Conservation (phyloP, 1,140 invertebrate species). For the Sycophila sp. region DNA sequence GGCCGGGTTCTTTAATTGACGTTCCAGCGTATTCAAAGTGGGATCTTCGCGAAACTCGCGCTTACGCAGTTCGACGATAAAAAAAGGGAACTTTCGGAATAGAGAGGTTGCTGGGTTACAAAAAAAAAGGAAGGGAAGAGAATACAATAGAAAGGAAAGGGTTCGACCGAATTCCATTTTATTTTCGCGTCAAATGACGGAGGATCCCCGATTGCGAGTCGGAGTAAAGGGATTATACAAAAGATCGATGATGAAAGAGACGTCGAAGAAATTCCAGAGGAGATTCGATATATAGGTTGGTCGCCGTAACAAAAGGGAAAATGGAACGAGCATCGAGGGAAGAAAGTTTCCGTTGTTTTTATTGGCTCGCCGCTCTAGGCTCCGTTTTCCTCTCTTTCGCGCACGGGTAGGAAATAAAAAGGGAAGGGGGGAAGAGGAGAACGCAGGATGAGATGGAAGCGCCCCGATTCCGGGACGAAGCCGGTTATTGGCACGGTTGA, state of each 20-base stretch:
- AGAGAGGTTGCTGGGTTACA: too few relatives aligned
- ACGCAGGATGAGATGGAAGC: constrained; percentile 25
- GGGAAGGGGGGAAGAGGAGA: not conserved
- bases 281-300: constrained; percentile 28
- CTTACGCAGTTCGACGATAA: too few relatives aligned
- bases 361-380: constrained; percentile 40
- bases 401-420: not conserved
- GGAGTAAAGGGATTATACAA: constrained; percentile 20
- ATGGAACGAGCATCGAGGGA: constrained; percentile 35
- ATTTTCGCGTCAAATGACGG: not conserved
- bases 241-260: constrained; percentile 23
- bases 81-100: too few relatives aligned
- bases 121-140: not conserved
- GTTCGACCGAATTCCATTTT: too few relatives aligned
- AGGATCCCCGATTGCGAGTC: not conserved
- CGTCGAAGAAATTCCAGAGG: constrained; percentile 6
- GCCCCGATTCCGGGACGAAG: constrained; percentile 29
- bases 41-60: too few relatives aligned
- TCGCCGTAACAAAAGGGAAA: constrained; percentile 27
- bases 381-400: not conserved
- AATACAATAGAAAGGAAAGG: too few relatives aligned
- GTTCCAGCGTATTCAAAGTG: too few relatives aligned
- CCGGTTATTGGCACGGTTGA: constrained; percentile 48
- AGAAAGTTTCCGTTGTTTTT: constrained; percentile 52
- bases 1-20: too few relatives aligned